phyloP scores from a whole-genome alignment of 2,113 vertebrate genomes.

The Alces alces region DNA sequence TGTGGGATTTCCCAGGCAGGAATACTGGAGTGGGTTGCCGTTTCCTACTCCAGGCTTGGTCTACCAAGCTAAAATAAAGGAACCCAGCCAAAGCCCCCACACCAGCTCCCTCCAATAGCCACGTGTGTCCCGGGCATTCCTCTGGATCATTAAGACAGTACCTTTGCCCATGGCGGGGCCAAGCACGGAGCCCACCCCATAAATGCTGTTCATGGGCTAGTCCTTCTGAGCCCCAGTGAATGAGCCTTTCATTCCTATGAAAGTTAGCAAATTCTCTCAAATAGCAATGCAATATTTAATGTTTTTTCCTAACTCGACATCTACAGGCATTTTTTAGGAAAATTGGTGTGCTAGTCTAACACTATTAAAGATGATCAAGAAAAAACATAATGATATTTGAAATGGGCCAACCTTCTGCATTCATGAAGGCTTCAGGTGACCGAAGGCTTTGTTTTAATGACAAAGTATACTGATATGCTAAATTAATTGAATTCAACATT shows the following conservation, averaged over 20 bases:
- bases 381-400: conserved; percentile 15
- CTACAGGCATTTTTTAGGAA: background rate
- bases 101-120: background rate
- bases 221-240: background rate
- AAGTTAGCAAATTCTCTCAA: conserved; percentile 47
- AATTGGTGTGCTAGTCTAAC: conserved; percentile 29
- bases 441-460: background rate
- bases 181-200: background rate
- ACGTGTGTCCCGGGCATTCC: background rate
- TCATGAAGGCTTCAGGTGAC: background rate
- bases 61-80: conserved; percentile 52
- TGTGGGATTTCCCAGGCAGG: background rate
- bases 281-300: conserved; percentile 43
- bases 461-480: background rate
- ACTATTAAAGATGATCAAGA: conserved; percentile 52
- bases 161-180: background rate
- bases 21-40: background rate
- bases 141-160: background rate
- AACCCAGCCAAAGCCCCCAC: background rate
- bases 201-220: conserved; percentile 25
- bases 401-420: background rate
- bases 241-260: conserved; percentile 49
- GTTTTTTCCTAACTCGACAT: background rate
- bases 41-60: background rate
- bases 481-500: background rate